Evolutionary conservation across 1,140 invertebrate genomes (phyloP), one percentile per base, ranked within the genome.

Genomic region (Diabrotica undecimpunctata): DNA sequence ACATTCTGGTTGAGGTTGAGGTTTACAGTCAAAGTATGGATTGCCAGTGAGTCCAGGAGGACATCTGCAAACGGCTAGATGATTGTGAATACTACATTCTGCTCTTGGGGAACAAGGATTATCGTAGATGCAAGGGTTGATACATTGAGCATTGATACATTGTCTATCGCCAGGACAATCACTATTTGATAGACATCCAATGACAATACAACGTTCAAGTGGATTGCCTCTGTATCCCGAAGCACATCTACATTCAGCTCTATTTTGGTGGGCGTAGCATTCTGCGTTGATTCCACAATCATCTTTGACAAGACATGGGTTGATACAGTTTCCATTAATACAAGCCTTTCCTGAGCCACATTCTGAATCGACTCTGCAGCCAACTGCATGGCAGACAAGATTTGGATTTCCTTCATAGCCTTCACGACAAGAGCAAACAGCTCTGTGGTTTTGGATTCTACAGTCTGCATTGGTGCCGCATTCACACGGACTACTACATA

Each of bases 371-470:
- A 85, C 83, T 56, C 86, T 84, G 73, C 92, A 96, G 54, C 92
- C 92, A 35, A 93, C 86, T 9, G 87, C 83, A 70, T 85, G 85
- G 77, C 93, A 96, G 14, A 84, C 82, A 8, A 88, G 84, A 66
- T 94, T 89, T 0, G 93, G 93, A 80, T 95, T 91, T 62, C 93
- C 93, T 76, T 93, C 90, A 75, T 85, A 93, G 11, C 91, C 91
- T 70, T 89, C 83, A 66, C 87, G 82, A 74, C 94, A 96, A 5
- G 90, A 90, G 75, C 94, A 96, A 5, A 94, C 87, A 0, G 93
- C 90, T 39, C 91, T 86, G 70, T 96, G 94, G 69, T 94, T 89
- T 65, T 86, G 85, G 0, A 95, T 87, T 39, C 88, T 85, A 71
- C 94, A 96, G 65, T 89, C 85, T 6, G 93, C 89, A 74, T 95